Base-by-base conservation (phyloP, 2,113 vertebrate species). In the Toxotes chatareus region DNA sequence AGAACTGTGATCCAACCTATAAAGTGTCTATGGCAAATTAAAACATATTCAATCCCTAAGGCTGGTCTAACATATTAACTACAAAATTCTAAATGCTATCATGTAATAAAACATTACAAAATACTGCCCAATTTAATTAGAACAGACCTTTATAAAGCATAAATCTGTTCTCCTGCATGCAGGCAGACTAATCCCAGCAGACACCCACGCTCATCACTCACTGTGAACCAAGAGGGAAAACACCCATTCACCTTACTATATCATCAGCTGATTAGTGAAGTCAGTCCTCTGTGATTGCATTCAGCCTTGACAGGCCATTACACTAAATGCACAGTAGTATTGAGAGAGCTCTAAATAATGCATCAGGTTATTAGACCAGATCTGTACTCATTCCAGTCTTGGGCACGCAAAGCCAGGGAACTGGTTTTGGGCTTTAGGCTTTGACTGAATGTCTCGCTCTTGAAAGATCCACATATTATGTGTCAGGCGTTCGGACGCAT, bases 251-350 rank as follows among this genome's bases (percentile, higher is more conserved):
- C 73, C 65, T 75, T 76, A 80, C 64, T 68, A 82, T 70, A 86
- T 83, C 87, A 87, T 78, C 77, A 81, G 82, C 81, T 86, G 70
- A 90, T 87, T 82, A 79, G 81, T 79, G 82, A 83, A 86, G 88
- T 85, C 84, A 72, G 79, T 81, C 88, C 68, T 77, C 55, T 81
- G 89, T 76, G 90, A 88, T 59, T 88, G 82, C 80, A 79, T 89
- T 85, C 85, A 86, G 91, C 71, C 82, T 51, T 88, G 91, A 93
- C 93, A 91, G 91, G 82, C 85, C 89, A 93, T 93, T 94, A 92
- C 80, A 89, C 80, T 82, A 86, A 91, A 91, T 80, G 91, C 86
- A 87, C 64, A 65, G 80, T 73, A 83, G 82, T 84, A 91, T 76
- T 77, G 83, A 90, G 82, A 86, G 85, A 70, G 56, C 21, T 85